A percentile compares a stretch with the other conserved stretches of the same genome.
phyloP scores from a whole-genome alignment of 2,797 vertebrate genomes.

The Gallinago nigripennis region DNA sequence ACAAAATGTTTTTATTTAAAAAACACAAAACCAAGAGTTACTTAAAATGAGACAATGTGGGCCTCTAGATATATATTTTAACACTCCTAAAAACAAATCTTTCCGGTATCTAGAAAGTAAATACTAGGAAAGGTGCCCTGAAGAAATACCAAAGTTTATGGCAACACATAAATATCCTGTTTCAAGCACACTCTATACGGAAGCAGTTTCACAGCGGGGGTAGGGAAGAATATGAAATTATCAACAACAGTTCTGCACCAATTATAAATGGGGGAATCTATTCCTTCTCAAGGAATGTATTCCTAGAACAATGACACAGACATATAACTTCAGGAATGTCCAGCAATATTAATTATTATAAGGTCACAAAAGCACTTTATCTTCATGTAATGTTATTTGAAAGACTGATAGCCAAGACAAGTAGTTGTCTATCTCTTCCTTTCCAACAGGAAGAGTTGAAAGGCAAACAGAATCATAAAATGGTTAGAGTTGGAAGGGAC shows the following conservation, averaged over 20 bases:
- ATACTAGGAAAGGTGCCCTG: neutral
- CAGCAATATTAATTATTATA: neutral
- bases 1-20: neutral
- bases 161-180: neutral
- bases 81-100: neutral
- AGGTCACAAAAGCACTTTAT: neutral
- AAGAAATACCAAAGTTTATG: neutral
- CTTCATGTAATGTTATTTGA: neutral
- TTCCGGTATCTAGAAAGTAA: neutral
- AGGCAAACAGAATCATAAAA: neutral
- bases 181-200: neutral
- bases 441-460: slow-evolving; percentile 17
- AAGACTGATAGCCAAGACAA: neutral
- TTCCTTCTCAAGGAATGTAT: neutral
- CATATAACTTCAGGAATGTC: neutral
- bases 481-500: no score
- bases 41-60: neutral
- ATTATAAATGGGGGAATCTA: neutral
- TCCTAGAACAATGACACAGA: neutral
- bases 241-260: neutral
- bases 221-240: neutral
- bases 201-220: neutral
- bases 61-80: neutral
- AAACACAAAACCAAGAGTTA: neutral
- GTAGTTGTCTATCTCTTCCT: neutral